A percentile compares a stretch with the other conserved stretches of the same genome.
Conservation (phyloP, 2,113 vertebrate species). For the Aptenodytes patagonicus region DNA sequence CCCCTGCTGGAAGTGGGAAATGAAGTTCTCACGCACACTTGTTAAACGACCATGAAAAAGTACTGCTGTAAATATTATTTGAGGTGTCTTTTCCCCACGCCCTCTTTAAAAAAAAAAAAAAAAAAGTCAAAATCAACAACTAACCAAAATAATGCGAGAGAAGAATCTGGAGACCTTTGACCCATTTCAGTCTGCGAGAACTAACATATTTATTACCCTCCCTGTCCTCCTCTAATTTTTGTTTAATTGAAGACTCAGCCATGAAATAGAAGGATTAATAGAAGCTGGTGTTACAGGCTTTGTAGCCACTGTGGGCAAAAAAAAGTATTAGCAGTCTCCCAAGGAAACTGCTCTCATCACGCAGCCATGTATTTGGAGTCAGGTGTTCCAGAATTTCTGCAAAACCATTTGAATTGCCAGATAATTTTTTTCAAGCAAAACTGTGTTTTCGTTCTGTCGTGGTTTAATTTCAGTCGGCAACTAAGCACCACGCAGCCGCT, state of each 20-base stretch:
- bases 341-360: not conserved
- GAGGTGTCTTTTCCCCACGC: not conserved
- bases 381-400: not conserved
- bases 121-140: not conserved
- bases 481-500: no score
- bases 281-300: not conserved
- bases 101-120: not conserved
- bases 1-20: not conserved
- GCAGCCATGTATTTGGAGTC: not conserved
- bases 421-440: not conserved
- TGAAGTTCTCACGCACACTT: not conserved
- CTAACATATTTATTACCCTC: not conserved
- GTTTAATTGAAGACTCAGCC: not conserved
- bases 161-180: not conserved
- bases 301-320: not conserved
- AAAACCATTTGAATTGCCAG: not conserved
- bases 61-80: not conserved
- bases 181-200: not conserved
- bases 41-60: not conserved
- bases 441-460: not conserved
- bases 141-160: not conserved
- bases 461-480: no score
- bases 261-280: not conserved
- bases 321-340: not conserved
- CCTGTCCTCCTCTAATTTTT: not conserved